Conservation (phyloP, 2,888 invertebrate genomes). For the Lutraria lutraria region DNA sequence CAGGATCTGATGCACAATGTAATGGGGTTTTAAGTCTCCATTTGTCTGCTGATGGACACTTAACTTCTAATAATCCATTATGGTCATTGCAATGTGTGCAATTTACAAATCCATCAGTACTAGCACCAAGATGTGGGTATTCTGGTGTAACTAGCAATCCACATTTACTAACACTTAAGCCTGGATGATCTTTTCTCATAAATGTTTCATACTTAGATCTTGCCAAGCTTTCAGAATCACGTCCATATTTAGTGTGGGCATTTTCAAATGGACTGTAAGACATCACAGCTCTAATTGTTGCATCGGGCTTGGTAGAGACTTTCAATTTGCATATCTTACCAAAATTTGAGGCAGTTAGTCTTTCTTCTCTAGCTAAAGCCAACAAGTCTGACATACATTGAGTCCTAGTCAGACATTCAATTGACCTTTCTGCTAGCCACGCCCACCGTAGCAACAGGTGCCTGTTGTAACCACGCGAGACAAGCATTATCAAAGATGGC, state of each 20-base stretch:
- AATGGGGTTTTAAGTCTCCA: slow-evolving; percentile 47
- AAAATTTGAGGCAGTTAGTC: slow-evolving; percentile 46
- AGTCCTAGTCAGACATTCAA: slow-evolving; percentile 32
- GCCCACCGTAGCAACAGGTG: no score
- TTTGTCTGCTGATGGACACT: slow-evolving; percentile 47
- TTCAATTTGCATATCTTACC: slow-evolving; percentile 25
- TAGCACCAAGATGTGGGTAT: slow-evolving; percentile 42
- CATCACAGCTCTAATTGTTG: not conserved
- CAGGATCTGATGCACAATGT: slow-evolving; percentile 30
- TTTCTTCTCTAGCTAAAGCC: slow-evolving; percentile 23
- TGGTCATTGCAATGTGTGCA: slow-evolving; percentile 17
- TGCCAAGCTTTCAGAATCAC: slow-evolving; percentile 34
- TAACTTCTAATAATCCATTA: slow-evolving; percentile 48
- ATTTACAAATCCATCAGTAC: slow-evolving; percentile 51
- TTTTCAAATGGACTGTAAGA: not conserved
- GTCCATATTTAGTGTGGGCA: not conserved
- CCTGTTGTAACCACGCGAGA: no score
- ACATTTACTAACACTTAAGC: slow-evolving; percentile 38
- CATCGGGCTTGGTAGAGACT: not conserved
- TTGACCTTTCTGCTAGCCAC: no score
- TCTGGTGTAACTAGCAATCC: slow-evolving; percentile 30
- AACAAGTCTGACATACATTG: slow-evolving; percentile 20
- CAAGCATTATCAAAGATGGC: no score
- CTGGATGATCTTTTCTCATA: slow-evolving; percentile 30
- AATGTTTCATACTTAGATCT: not conserved